Evolutionary conservation across 2,888 invertebrate genomes (phyloP).

Genomic region (Amiota communis): DNA sequence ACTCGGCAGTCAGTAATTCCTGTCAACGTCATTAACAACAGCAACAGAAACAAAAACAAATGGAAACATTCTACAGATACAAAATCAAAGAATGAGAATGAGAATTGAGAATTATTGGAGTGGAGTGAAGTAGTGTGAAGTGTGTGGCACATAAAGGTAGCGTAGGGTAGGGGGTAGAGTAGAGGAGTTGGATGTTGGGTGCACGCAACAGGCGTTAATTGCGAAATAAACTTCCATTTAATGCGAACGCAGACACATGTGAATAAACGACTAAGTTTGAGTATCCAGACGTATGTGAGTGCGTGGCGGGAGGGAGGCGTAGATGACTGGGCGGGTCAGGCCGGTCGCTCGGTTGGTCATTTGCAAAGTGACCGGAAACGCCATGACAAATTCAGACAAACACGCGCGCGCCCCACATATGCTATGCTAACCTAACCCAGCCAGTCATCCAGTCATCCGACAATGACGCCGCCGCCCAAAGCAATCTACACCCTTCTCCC

Average conservation of each 20-base stretch:
- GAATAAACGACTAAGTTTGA: conserved; percentile 31
- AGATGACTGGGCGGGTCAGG: not conserved
- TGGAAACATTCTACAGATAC: conserved; percentile 17
- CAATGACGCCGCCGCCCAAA: not conserved
- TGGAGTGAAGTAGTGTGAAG: not conserved
- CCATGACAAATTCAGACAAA: conserved; percentile 63
- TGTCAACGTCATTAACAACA: conserved; percentile 67
- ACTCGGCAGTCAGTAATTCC: conserved; percentile 44
- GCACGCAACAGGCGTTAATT: conserved; percentile 72
- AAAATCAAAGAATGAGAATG: conserved; percentile 34
- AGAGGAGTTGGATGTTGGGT: conserved; percentile 30
- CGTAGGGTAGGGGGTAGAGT: not conserved
- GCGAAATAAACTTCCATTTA: conserved; percentile 72
- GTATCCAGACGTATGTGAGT: conserved; percentile 24
- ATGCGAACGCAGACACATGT: conserved; percentile 51
- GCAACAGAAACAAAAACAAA: conserved; percentile 20
- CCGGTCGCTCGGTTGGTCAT: conserved; percentile 54
- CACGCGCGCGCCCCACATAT: conserved; percentile 15
- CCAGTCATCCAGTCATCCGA: conserved; percentile 3
- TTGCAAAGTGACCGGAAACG: conserved; percentile 59
- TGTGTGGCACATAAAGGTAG: not conserved
- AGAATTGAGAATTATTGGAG: not conserved
- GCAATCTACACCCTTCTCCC: not conserved
- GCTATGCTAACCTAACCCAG: conserved; percentile 38
- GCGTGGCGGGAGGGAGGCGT: not conserved